These are phyloP conservation scores for Luffia ferchaultella DNA, from an alignment of 2,888 invertebrate genomes.

Conservation along the genomic window DNA sequence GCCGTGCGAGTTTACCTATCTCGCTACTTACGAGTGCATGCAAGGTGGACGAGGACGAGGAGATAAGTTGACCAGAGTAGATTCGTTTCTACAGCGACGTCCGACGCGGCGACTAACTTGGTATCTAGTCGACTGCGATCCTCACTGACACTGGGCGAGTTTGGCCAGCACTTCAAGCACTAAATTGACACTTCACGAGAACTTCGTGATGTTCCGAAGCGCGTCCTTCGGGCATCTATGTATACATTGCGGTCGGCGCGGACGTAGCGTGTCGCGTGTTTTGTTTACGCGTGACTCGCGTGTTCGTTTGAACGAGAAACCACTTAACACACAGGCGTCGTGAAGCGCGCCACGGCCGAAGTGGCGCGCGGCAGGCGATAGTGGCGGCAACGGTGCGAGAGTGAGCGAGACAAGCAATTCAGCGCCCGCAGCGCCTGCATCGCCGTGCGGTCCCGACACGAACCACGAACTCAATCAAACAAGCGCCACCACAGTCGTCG, in stretches of 20 bases:
- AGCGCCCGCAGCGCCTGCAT: conserved; percentile 18
- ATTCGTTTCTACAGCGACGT: conserved; percentile 8
- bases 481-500: conserved; percentile 1
- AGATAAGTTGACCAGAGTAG: conserved; percentile 19
- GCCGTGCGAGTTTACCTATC: background rate
- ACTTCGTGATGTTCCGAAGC: conserved; percentile 11
- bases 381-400: conserved; percentile 32
- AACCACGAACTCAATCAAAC: conserved; percentile 37
- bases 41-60: conserved; percentile 9
- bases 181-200: conserved; percentile 41
- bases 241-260: too few species aligned
- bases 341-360: conserved; percentile 59
- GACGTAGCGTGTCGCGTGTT: conserved; percentile 25
- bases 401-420: conserved; percentile 17
- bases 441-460: conserved; percentile 17
- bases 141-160: conserved; percentile 33
- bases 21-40: conserved; percentile 10
- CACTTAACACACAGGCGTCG: conserved; percentile 29
- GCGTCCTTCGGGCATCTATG: background rate
- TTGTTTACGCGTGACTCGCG: conserved; percentile 24
- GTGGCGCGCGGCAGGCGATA: conserved; percentile 36
- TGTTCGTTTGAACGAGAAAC: conserved; percentile 22
- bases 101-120: background rate
- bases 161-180: conserved; percentile 21
- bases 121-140: conserved; percentile 13